A percentile compares a stretch with the other conserved stretches of the same genome.
phyloP scores from a whole-genome alignment of 2,888 invertebrate genomes.

The Octonoba sinensis region DNA sequence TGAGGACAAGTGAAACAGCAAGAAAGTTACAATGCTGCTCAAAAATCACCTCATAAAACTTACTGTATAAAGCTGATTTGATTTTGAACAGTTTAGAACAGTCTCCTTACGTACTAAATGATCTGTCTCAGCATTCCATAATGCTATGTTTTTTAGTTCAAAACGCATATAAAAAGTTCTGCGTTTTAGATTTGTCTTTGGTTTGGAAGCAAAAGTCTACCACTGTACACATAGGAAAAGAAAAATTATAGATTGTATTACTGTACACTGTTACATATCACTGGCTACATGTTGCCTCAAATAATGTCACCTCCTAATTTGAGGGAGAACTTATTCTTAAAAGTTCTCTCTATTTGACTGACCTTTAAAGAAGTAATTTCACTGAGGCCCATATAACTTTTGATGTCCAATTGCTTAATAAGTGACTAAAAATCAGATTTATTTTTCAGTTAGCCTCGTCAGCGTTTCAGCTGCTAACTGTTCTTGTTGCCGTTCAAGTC shows the following conservation, averaged over 20 bases:
- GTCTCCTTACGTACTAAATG: too few relatives aligned
- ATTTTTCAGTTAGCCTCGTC: slow-evolving; percentile 63
- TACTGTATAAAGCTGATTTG: too few relatives aligned
- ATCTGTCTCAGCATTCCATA: too few relatives aligned
- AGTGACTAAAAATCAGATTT: slow-evolving; percentile 73
- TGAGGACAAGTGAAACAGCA: too few relatives aligned
- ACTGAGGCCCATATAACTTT: too few relatives aligned
- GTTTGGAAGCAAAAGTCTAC: slow-evolving; percentile 59
- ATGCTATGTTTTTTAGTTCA: too few relatives aligned
- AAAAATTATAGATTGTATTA: slow-evolving; percentile 9
- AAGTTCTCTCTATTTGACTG: slow-evolving; percentile 9
- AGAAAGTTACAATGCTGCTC: too few relatives aligned
- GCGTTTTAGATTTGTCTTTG: slow-evolving; percentile 29
- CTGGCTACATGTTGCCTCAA: slow-evolving; percentile 49
- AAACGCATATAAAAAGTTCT: too few relatives aligned
- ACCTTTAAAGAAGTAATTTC: not conserved
- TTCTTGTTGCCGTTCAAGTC: slow-evolving; percentile 65
- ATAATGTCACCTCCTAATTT: not conserved
- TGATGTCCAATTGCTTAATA: too few relatives aligned
- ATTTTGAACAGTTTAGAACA: too few relatives aligned
- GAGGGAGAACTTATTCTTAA: not conserved
- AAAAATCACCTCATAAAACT: too few relatives aligned
- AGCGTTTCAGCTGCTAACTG: slow-evolving; percentile 64
- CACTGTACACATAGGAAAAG: slow-evolving; percentile 59
- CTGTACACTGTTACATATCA: slow-evolving; percentile 59